phyloP scores from a whole-genome alignment of 2,797 vertebrate genomes.

The Sebastes umbrosus region DNA sequence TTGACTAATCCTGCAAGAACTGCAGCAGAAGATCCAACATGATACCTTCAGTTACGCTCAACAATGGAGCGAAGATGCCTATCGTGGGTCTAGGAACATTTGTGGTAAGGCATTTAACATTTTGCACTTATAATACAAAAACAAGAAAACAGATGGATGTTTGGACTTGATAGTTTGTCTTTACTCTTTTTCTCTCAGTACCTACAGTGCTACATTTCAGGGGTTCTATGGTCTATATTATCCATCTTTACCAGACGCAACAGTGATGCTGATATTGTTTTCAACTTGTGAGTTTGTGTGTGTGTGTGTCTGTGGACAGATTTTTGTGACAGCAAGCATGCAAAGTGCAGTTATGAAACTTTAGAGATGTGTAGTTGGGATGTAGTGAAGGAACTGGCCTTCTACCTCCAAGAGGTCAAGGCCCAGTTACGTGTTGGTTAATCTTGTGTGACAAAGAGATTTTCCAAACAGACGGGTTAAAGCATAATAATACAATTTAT shows the following conservation, averaged over 20 bases:
- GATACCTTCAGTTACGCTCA: constrained; percentile 65
- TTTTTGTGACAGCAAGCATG: too few relatives aligned
- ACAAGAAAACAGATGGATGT: not conserved
- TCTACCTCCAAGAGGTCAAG: too few relatives aligned
- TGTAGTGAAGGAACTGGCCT: too few relatives aligned
- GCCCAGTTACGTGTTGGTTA: too few relatives aligned
- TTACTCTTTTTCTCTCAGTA: not conserved
- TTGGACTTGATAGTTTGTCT: not conserved
- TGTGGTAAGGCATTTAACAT: constrained; percentile 63
- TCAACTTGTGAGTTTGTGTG: too few relatives aligned
- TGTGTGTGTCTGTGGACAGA: too few relatives aligned
- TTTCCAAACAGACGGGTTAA: too few relatives aligned
- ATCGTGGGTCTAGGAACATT: constrained; percentile 80
- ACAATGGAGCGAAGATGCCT: constrained; percentile 75
- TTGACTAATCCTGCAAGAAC: not conserved
- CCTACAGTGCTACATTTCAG: not conserved
- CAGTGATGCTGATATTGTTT: too few relatives aligned
- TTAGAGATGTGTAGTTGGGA: too few relatives aligned
- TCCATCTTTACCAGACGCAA: not conserved
- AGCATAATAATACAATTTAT: too few relatives aligned
- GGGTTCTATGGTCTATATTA: not conserved
- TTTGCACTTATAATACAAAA: not conserved
- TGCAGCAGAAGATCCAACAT: constrained; percentile 22
- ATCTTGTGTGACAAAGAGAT: too few relatives aligned
- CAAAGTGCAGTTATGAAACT: too few relatives aligned